A percentile compares a stretch with the other conserved stretches of the same genome.
phyloP scores from a whole-genome alignment of 2,113 vertebrate genomes.

The Gobiocypris rarus region DNA sequence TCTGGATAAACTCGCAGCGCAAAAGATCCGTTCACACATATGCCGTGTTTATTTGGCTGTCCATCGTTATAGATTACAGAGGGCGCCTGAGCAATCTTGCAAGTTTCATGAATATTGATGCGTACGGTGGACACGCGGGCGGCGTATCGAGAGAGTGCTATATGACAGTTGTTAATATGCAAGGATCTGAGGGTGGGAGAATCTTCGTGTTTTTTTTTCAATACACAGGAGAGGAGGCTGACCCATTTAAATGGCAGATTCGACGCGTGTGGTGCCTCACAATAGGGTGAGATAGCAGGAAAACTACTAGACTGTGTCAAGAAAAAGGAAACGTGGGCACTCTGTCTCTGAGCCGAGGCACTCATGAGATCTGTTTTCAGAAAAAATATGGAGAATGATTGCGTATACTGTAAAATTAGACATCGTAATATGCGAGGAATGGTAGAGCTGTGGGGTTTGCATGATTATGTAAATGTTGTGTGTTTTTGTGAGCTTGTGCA shows the following conservation, averaged over 20 bases:
- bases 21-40: background rate
- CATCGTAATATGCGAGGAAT: background rate
- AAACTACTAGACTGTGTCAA: constrained; percentile 19
- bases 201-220: constrained; percentile 22
- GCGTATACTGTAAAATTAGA: background rate
- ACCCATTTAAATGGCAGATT: constrained; percentile 45
- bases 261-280: constrained; percentile 25
- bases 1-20: constrained; percentile 12
- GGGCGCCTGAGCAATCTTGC: background rate
- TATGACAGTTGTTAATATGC: constrained; percentile 40
- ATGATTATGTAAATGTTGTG: constrained; percentile 29
- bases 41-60: background rate
- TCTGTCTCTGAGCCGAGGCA: background rate
- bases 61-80: constrained; percentile 27
- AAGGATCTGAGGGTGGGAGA: constrained; percentile 21
- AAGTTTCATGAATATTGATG: constrained; percentile 45
- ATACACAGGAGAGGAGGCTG: constrained; percentile 30
- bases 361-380: background rate
- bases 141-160: background rate
- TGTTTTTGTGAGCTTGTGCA: constrained; percentile 17
- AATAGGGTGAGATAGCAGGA: constrained; percentile 34
- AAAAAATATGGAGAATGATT: background rate
- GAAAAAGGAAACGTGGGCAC: constrained; percentile 19
- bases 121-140: background rate
- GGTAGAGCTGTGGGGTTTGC: background rate